Evolutionary conservation across 2,113 vertebrate species (phyloP).

Genomic region (Opisthocomus hoazin): DNA sequence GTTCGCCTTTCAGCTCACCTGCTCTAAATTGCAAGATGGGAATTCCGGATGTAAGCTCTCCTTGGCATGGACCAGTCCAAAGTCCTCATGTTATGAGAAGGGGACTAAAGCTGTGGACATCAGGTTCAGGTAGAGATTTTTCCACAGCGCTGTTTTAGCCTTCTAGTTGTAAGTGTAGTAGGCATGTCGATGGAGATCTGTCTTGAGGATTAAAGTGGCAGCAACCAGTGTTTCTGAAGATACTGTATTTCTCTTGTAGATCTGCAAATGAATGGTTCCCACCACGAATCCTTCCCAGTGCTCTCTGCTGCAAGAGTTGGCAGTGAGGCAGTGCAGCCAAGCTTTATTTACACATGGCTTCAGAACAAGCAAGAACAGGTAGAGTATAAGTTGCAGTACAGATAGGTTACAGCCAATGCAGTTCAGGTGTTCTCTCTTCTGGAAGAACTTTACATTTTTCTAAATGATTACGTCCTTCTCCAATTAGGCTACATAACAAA

Average conservation of each 20-base stretch:
- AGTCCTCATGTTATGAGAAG: constrained; percentile 82
- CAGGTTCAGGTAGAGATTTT: constrained; percentile 73
- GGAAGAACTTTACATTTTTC: background rate
- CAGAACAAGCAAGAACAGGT: constrained; percentile 92
- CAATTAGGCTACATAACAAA: background rate
- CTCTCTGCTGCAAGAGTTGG: background rate
- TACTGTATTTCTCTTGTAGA: constrained; percentile 36
- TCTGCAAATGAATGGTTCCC: constrained; percentile 64
- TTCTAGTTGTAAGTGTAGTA: background rate
- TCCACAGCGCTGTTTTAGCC: background rate
- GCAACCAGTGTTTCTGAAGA: background rate
- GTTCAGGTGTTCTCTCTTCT: background rate
- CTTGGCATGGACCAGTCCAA: constrained; percentile 77
- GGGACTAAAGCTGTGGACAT: constrained; percentile 88
- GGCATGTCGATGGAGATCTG: background rate
- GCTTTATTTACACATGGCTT: constrained; percentile 75
- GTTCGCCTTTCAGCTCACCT: constrained; percentile 79
- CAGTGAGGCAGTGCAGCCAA: constrained; percentile 50
- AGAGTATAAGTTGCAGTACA: background rate
- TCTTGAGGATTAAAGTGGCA: background rate
- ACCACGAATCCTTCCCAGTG: background rate
- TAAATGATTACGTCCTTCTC: background rate
- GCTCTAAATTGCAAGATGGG: constrained; percentile 70
- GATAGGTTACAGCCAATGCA: background rate
- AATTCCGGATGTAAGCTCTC: constrained; percentile 71